Base-by-base conservation (phyloP, 2,888 invertebrate species). In the Gibbula magus region DNA sequence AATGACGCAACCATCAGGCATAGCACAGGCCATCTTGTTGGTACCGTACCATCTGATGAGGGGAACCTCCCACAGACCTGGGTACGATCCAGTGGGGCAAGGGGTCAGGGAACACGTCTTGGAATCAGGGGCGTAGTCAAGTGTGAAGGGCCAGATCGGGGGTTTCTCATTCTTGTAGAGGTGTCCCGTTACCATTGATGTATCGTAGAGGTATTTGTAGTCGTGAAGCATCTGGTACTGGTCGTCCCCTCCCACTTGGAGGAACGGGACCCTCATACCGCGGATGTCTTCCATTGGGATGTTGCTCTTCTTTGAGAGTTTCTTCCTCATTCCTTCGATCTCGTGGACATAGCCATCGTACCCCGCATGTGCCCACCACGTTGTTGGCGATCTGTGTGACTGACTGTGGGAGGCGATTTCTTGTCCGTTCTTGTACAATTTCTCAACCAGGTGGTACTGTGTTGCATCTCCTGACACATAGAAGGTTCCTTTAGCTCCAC, bases 381-480 rank as follows among this genome's bases (percentile, higher is more conserved):
- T 83, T n/a, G 85, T 83, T 0, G 88, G 88, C 16, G 83, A 79
- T 7, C 86, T 79, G 79, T 89, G 88, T 0, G 92, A 92, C 93
- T 99, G 96, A 87, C 98, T 98, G 94, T 99, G 99, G 86, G 98
- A 98, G 86, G 98, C 99, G 94, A 99, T 96, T 95, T 99, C 99
- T 93, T 99, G 98, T 91, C 99, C 99, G 91, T 96, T 95, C 87
- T 97, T 95, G 94, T 98, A 97, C 84, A 99, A 95, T 94, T 98
- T 97, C 94, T 98, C 98, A 83, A 99, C 98, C 94, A 97, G 97
- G 93, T 97, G 96, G 94, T 99, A 99, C 94, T 99, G 98, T 79
- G 99, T 99, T 98, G 98, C 99, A 94, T 99, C 99, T 93, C 99
- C 99, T 75, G 98, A 98, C 82, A 99, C 97, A 94, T 98, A 99